Evolutionary conservation across 1,140 invertebrate genomes (phyloP), one percentile per base, ranked within the genome.

Genomic region (Apis cerana): DNA sequence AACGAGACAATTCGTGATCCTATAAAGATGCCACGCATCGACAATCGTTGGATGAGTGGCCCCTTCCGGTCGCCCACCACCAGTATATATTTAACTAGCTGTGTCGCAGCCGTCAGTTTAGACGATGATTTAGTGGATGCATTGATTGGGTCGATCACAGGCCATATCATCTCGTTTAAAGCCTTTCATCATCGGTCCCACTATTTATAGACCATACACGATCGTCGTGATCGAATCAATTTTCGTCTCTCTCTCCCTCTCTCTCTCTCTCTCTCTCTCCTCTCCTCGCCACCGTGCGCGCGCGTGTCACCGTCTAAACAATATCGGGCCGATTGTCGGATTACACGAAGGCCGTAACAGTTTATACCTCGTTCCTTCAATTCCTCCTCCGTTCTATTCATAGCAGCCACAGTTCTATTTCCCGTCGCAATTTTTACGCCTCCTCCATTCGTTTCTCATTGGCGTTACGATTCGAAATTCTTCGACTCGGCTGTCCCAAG

Each of bases 81-180:
- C 90, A 87, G 88, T 87, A 83, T 72, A 76, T 85, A 27, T 91
- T 92, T 92, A 91, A 91, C 91, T 88, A 85, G 83, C 80, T 88
- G 88, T 92, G 91, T 91, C 91, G 90, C 89, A 88, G 88, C 90
- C 89, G 93, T 94, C 92, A 93, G 91, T 92, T 93, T 94, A 94
- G 92, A 94, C 93, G 93, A 94, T 94, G 93, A 93, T 94, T 94
- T 94, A 94, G 92, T 94, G 91, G 91, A 93, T 91, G 91, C 93
- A 94, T 94, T 94, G 93, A 94, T 94, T 94, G 93, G 90, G 92
- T 93, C 93, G 93, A 94, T 94, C 92, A 93, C 91, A 91, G 92
- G 92, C 93, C 91, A 92, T 93, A 93, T 93, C 92, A 92, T 93
- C 93, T 93, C 91, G 91, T 93, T 93, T 93, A 92, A 89, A 89